Evolutionary conservation across 2,113 vertebrate species (phyloP).

Genomic region (Spea bombifrons): DNA sequence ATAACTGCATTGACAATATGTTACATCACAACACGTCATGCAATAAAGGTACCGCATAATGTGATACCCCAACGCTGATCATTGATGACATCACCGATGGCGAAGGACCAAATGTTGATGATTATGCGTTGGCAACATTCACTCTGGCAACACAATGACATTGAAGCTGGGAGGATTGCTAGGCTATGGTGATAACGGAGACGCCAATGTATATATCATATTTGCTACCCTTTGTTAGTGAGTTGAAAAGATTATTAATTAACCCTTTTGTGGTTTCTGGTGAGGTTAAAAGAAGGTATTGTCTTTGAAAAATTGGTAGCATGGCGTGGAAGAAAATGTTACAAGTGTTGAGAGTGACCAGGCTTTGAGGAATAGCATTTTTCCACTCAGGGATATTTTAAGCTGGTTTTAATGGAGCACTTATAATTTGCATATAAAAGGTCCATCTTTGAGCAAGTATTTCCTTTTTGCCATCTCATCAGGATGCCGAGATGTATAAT

Average conservation of each 20-base stretch:
- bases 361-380: slow-evolving; percentile 35
- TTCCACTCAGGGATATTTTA: slow-evolving; percentile 44
- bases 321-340: not conserved
- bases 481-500: slow-evolving; percentile 39
- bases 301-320: not conserved
- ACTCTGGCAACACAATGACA: too few species aligned
- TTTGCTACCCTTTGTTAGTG: too few species aligned
- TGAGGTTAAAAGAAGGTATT: not conserved
- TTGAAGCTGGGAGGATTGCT: too few species aligned
- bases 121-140: too few species aligned
- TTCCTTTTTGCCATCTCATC: slow-evolving; percentile 43
- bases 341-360: slow-evolving; percentile 23
- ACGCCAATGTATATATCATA: too few species aligned
- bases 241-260: not conserved
- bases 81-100: too few species aligned
- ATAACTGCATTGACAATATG: too few species aligned
- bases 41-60: too few species aligned
- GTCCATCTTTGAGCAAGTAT: slow-evolving; percentile 40
- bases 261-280: not conserved
- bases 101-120: too few species aligned
- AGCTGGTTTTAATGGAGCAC: slow-evolving; percentile 40
- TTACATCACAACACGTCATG: too few species aligned
- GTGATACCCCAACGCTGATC: too few species aligned
- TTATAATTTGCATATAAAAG: slow-evolving; percentile 48
- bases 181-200: too few species aligned